These are phyloP conservation scores for Candoia aspera DNA, from an alignment of 2,113 vertebrate species.

Conservation along the genomic window DNA sequence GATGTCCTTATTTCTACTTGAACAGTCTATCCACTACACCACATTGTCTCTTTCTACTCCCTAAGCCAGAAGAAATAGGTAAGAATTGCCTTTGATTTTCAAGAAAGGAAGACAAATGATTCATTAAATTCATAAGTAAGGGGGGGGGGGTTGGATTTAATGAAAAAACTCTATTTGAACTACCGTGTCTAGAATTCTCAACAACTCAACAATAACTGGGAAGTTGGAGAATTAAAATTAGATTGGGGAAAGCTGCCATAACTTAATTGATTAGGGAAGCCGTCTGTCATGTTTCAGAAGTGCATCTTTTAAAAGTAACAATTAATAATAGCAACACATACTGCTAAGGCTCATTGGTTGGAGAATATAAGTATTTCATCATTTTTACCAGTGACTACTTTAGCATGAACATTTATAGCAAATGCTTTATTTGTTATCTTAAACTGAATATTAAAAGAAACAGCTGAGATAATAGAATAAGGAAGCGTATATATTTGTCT, in stretches of 20 bases:
- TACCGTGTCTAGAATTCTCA: too few species aligned
- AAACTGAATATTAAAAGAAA: slow-evolving; percentile 17
- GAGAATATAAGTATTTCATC: slow-evolving; percentile 29
- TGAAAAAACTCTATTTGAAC: too few species aligned
- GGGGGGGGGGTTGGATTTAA: too few species aligned
- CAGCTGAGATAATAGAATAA: background rate
- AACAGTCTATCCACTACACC: background rate
- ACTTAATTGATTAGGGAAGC: slow-evolving; percentile 37
- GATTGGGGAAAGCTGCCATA: background rate
- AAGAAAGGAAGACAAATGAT: too few species aligned
- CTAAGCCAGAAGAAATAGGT: background rate
- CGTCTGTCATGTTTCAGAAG: slow-evolving; percentile 12
- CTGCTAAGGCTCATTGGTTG: slow-evolving; percentile 31
- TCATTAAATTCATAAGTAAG: too few species aligned
- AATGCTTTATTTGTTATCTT: slow-evolving; percentile 22
- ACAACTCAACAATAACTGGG: background rate
- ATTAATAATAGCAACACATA: slow-evolving; percentile 33
- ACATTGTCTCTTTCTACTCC: background rate
- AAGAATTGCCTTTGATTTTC: background rate
- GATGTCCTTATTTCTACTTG: background rate
- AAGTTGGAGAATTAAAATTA: background rate
- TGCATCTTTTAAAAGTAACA: slow-evolving; percentile 35
- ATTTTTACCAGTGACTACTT: slow-evolving; percentile 11
- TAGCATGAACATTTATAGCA: slow-evolving; percentile 1
- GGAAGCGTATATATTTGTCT: background rate